Evolutionary conservation across 2,888 invertebrate genomes (phyloP).

Genomic region (Pyrochroa serraticornis): DNA sequence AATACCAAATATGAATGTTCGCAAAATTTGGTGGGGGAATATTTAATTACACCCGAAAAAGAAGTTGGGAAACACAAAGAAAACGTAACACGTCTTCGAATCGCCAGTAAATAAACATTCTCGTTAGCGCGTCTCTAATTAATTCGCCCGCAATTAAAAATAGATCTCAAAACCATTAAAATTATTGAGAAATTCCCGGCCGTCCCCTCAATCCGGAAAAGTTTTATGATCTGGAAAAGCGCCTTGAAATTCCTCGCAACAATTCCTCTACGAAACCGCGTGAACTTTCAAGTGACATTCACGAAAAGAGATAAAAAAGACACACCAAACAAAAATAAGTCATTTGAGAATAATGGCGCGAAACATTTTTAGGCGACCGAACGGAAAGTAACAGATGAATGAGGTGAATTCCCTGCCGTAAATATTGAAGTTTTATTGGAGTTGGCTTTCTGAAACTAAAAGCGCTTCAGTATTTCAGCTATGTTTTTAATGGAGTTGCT

Average conservation of each 20-base stretch:
- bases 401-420: constrained; percentile 28
- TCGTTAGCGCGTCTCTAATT: constrained; percentile 6
- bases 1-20: too few relatives aligned
- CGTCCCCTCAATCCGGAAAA: background rate
- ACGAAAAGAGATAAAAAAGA: constrained; percentile 1
- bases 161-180: constrained; percentile 13
- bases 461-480: constrained; percentile 28
- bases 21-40: background rate
- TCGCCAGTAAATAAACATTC: constrained; percentile 9
- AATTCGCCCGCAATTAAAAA: constrained; percentile 5
- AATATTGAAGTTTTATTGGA: constrained; percentile 28
- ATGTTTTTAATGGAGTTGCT: constrained; percentile 27
- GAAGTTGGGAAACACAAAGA: background rate
- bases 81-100: constrained; percentile 2
- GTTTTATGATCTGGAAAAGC: background rate
- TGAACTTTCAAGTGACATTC: constrained; percentile 4
- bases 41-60: constrained; percentile 1
- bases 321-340: constrained; percentile 11
- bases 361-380: constrained; percentile 11
- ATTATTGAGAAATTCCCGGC: constrained; percentile 5
- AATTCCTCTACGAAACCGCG: background rate
- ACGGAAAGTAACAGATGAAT: constrained; percentile 5
- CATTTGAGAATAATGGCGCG: constrained; percentile 21
- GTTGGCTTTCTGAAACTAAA: constrained; percentile 25
- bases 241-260: too few relatives aligned